A percentile compares a stretch with the other conserved stretches of the same genome.
These are phyloP conservation scores for Lepidocyrtinus sp. DNA, from an alignment of 2,888 invertebrate species.

Conservation along the genomic window DNA sequence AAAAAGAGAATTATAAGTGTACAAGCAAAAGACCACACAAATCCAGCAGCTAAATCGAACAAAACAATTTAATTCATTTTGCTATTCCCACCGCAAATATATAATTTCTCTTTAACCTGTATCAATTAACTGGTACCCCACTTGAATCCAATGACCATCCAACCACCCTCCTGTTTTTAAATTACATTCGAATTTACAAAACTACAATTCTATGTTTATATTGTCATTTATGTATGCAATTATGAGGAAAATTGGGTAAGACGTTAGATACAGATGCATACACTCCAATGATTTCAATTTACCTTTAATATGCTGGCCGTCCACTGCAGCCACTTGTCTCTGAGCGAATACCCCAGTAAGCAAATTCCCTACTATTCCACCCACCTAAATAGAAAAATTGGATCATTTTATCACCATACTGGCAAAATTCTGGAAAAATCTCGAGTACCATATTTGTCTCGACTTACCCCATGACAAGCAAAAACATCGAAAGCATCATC, in stretches of 20 bases:
- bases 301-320: constrained; percentile 54
- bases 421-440: too few relatives aligned
- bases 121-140: constrained; percentile 54
- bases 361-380: constrained; percentile 60
- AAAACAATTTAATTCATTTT: not conserved
- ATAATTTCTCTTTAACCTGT: not conserved
- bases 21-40: constrained; percentile 61
- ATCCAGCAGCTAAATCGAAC: constrained; percentile 44
- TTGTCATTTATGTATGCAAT: too few relatives aligned
- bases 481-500: constrained; percentile 68
- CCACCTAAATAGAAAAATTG: not conserved
- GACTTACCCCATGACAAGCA: constrained; percentile 64
- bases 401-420: constrained; percentile 5
- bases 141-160: constrained; percentile 65
- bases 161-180: constrained; percentile 64
- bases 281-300: too few relatives aligned
- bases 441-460: too few relatives aligned
- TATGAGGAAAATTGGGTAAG: too few relatives aligned
- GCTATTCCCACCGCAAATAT: not conserved
- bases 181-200: too few relatives aligned
- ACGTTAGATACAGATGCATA: too few relatives aligned
- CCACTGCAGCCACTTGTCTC: constrained; percentile 59
- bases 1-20: constrained; percentile 60
- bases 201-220: too few relatives aligned
- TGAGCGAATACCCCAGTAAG: constrained; percentile 67